A percentile compares a stretch with the other conserved stretches of the same genome.
These are phyloP conservation scores for Cyprinodon brontotheroides DNA, from an alignment of 2,113 vertebrate species.

Conservation along the genomic window DNA sequence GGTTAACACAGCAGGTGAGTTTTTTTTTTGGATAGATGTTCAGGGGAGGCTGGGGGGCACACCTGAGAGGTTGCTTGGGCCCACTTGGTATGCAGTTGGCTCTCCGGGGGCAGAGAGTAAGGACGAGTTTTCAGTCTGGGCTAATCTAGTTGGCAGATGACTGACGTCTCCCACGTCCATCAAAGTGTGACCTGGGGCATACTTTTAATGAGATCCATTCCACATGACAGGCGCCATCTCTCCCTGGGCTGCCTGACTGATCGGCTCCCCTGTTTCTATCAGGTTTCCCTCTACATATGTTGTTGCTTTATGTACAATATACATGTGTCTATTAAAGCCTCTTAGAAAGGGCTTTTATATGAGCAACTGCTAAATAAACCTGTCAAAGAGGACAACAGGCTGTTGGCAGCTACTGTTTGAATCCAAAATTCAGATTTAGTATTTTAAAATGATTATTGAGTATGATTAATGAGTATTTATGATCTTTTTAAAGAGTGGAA, in stretches of 20 bases:
- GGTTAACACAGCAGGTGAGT: slow-evolving; percentile 57
- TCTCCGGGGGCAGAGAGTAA: slow-evolving; percentile 62
- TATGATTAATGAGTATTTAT: background rate
- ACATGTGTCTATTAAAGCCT: slow-evolving; percentile 23
- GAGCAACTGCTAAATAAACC: slow-evolving; percentile 41
- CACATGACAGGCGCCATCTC: slow-evolving; percentile 74
- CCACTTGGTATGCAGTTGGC: slow-evolving; percentile 63
- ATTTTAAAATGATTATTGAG: background rate
- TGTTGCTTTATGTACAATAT: slow-evolving; percentile 54
- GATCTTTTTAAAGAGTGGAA: slow-evolving; percentile 3
- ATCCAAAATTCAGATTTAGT: slow-evolving; percentile 11
- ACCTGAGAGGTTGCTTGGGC: slow-evolving; percentile 39
- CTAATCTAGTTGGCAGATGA: slow-evolving; percentile 78
- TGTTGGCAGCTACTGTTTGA: slow-evolving; percentile 39
- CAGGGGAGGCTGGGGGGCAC: slow-evolving; percentile 45
- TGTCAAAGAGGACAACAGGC: slow-evolving; percentile 46
- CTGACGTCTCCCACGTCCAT: slow-evolving; percentile 78
- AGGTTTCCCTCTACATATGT: slow-evolving; percentile 63
- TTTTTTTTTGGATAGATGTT: slow-evolving; percentile 47
- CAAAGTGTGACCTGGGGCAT: slow-evolving; percentile 81
- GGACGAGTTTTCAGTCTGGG: slow-evolving; percentile 53
- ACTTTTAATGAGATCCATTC: slow-evolving; percentile 83
- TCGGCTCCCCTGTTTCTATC: slow-evolving; percentile 60
- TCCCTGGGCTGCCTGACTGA: slow-evolving; percentile 72
- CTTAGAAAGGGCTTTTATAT: slow-evolving; percentile 31